Base-by-base conservation (phyloP, 2,888 invertebrate species). In the Mesorhabditis belari region DNA sequence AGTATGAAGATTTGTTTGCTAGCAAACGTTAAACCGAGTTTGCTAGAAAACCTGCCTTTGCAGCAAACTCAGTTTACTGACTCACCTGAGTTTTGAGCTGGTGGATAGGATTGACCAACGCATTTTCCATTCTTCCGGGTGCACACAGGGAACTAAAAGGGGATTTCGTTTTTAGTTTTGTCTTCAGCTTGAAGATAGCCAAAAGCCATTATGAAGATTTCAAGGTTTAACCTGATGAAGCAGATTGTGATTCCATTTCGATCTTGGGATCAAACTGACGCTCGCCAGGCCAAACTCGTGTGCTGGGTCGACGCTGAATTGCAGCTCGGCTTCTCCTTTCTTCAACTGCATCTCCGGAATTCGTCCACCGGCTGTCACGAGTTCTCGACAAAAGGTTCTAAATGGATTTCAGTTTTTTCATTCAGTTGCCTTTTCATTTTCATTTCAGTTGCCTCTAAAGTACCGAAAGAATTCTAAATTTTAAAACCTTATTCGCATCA, bases 211-310 rank as follows among this genome's bases (percentile, higher is more conserved):
- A 55, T 55, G 3, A 9, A 28, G 55, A 5, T 5, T 24, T 5
- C 4, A 26, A 26, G 35, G 24, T 55, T 50, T 27, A 19, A 71
- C 75, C 83, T 79, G 75, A 49, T 71, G 65, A 44, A 96, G 88
- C 80, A 89, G 91, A 80, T 93, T 91, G 60, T 90, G 82, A 0
- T 90, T 89, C 94, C 95, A 98, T 17, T 89, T 85, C 0, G 88
- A 85, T 54, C 87, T 86, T 54, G 87, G 88, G 82, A 86, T 86
- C 56, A 91, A 80, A 55, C 86, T 85, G 1, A 91, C 80, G 4
- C 86, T 85, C 44, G 88, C 87, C 62, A 88, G 86, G 17, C 88
- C 87, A 51, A 87, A 87, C 52, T 88, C 87, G 19, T 92, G 67
- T 6, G 67, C 70, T 21, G 77, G 76, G 6, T 62, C 60, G 24